Percentiles rank a stretch among this genome's conserved stretches.
These are phyloP conservation scores for Gortyna flavago DNA, from an alignment of 2,888 invertebrate species.

Conservation along the genomic window DNA sequence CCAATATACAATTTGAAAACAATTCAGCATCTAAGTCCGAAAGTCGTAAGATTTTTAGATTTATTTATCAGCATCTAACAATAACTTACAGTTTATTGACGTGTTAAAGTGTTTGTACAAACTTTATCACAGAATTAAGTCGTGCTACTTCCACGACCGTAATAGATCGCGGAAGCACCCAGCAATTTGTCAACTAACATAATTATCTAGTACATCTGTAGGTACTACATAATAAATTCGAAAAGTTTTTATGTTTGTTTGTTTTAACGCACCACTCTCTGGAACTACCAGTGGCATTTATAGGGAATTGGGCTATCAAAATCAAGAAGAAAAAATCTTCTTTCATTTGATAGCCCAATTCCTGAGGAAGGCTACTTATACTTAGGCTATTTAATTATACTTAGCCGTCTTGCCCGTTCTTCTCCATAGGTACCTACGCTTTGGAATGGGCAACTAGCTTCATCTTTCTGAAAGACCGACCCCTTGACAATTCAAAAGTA, in stretches of 20 bases:
- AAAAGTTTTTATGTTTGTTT: not conserved
- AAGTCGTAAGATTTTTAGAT: not conserved
- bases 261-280: not conserved
- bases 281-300: too few relatives aligned
- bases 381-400: too few relatives aligned
- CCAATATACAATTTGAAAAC: conserved; percentile 7
- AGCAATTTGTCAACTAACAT: not conserved
- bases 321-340: not conserved
- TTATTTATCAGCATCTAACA: not conserved
- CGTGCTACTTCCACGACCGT: not conserved
- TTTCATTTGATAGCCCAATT: not conserved
- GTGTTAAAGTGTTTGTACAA: not conserved
- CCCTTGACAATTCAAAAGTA: too few relatives aligned
- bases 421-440: too few relatives aligned
- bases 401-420: too few relatives aligned
- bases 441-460: too few relatives aligned
- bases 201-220: not conserved
- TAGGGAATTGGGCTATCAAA: too few relatives aligned
- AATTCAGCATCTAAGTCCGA: not conserved
- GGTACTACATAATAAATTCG: not conserved
- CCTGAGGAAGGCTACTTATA: not conserved
- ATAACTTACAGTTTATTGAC: not conserved
- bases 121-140: not conserved
- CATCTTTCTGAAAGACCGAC: too few relatives aligned
- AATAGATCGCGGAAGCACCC: not conserved